Conservation (phyloP, 2,797 vertebrate species). For the Cygnus olor region DNA sequence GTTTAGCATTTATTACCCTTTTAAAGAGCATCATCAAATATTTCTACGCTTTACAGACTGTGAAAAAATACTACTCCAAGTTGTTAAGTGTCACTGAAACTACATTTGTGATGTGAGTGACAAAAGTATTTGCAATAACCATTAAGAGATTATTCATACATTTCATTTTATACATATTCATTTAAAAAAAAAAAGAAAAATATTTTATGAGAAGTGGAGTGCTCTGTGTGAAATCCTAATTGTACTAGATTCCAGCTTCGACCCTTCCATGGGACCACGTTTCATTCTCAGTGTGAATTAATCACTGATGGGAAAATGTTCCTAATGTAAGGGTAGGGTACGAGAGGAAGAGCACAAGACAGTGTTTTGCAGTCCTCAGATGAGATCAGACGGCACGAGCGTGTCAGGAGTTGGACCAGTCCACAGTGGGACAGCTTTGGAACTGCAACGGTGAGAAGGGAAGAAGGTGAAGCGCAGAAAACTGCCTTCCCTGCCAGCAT, state of each 20-base stretch:
- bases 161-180: background rate
- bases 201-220: background rate
- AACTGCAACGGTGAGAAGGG: background rate
- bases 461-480: background rate
- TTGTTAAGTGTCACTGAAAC: background rate
- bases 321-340: background rate
- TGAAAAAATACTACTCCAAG: background rate
- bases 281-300: background rate
- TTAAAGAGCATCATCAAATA: background rate
- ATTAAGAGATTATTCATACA: background rate
- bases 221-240: background rate
- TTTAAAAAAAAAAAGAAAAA: too few relatives aligned
- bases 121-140: background rate
- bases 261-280: background rate
- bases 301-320: background rate
- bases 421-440: too few relatives aligned
- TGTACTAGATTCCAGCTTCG: background rate
- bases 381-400: background rate
- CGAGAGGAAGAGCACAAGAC: background rate
- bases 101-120: background rate
- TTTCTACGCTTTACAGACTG: background rate
- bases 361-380: background rate
- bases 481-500: background rate
- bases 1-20: background rate
- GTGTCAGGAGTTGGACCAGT: background rate